A percentile compares a stretch with the other conserved stretches of the same genome.
Conservation (phyloP, 1,140 invertebrate species). For the Triops cancriformis region DNA sequence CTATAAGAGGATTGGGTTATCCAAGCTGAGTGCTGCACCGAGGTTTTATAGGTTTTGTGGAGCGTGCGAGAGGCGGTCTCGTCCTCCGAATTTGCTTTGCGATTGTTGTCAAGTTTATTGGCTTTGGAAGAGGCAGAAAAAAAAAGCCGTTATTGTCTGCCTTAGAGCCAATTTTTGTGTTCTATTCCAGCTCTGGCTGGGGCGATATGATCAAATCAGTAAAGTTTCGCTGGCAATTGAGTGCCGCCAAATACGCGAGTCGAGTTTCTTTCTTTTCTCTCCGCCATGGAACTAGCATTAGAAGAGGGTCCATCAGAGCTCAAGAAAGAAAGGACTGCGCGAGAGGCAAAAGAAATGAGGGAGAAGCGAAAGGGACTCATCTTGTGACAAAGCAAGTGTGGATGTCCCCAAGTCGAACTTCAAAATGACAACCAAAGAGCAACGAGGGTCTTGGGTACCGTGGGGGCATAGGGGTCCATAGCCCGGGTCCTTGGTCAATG, state of each 20-base stretch:
- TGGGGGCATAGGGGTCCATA: not conserved
- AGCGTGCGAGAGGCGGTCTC: not conserved
- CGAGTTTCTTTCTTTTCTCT: not conserved
- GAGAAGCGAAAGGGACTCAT: not conserved
- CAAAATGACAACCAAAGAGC: not conserved
- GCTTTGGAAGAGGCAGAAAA: not conserved
- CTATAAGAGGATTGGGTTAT: not conserved
- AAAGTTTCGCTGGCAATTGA: conserved; percentile 10
- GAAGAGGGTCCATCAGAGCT: not conserved
- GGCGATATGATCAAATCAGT: conserved; percentile 13
- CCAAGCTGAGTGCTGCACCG: not conserved
- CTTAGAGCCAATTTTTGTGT: not conserved
- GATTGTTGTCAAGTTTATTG: conserved; percentile 9
- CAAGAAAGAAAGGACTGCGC: not conserved
- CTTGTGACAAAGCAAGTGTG: not conserved
- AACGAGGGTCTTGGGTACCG: not conserved
- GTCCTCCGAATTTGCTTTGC: not conserved
- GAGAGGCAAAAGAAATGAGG: not conserved
- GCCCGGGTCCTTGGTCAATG: not conserved
- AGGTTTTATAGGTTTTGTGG: not conserved
- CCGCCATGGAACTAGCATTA: not conserved
- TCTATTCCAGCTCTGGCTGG: not conserved
- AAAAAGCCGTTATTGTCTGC: not conserved
- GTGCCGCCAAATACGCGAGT: not conserved
- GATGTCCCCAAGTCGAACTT: not conserved